Percentiles rank a stretch among this genome's conserved stretches.
These are phyloP conservation scores for Trachops cirrhosus DNA, from an alignment of 2,797 vertebrate genomes.

Conservation along the genomic window DNA sequence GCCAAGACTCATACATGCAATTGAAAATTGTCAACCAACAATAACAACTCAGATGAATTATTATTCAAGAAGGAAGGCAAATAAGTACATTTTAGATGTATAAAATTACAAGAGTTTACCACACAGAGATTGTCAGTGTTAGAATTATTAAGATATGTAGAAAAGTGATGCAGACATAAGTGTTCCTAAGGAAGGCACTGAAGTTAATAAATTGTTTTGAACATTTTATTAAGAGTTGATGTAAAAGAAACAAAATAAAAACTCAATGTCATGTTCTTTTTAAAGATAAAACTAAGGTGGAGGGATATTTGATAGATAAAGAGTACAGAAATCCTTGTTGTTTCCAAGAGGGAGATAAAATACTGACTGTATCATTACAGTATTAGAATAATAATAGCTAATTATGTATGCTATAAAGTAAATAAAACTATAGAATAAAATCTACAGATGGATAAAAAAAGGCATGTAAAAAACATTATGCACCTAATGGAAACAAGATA, in stretches of 20 bases:
- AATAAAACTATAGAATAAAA: background rate
- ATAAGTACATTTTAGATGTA: background rate
- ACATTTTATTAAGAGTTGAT: background rate
- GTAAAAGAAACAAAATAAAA: background rate
- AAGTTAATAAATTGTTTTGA: background rate
- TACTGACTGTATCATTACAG: background rate
- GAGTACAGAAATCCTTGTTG: background rate
- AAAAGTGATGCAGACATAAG: background rate
- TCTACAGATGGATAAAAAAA: background rate
- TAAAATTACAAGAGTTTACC: background rate
- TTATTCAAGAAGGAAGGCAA: background rate
- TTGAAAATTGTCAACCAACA: background rate
- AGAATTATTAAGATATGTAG: background rate
- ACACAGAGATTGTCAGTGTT: background rate
- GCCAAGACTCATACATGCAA: background rate
- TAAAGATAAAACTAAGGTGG: background rate
- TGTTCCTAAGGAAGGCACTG: background rate
- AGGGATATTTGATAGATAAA: background rate
- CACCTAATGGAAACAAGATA: background rate
- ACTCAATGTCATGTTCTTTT: background rate
- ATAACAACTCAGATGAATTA: background rate
- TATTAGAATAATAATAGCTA: background rate
- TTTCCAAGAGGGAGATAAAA: background rate
- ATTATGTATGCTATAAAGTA: background rate
- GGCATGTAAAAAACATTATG: background rate